These are phyloP conservation scores for Pardalotus punctatus DNA, from an alignment of 2,113 vertebrate genomes.

Conservation along the genomic window DNA sequence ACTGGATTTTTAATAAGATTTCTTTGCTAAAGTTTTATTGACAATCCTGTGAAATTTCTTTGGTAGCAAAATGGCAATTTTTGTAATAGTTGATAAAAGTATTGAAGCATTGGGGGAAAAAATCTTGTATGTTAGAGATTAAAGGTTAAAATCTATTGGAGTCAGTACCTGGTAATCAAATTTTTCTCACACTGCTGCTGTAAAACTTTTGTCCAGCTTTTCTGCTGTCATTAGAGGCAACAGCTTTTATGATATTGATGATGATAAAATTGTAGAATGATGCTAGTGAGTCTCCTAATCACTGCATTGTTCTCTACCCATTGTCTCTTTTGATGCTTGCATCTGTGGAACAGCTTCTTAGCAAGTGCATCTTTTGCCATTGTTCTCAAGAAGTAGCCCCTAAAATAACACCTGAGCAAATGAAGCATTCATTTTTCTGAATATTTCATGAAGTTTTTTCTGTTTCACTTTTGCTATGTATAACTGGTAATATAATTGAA, in stretches of 20 bases:
- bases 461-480: conserved; percentile 39
- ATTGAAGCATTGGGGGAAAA: not conserved
- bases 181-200: not conserved
- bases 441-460: not conserved
- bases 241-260: not conserved
- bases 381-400: conserved; percentile 16
- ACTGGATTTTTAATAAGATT: not conserved
- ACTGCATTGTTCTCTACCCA: not conserved
- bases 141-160: not conserved
- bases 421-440: not conserved
- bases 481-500: not conserved
- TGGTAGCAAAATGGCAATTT: not conserved
- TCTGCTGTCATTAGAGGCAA: not conserved
- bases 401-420: not conserved
- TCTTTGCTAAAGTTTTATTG: not conserved
- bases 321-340: not conserved
- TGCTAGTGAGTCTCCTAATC: not conserved
- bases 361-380: conserved; percentile 14
- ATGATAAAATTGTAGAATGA: not conserved
- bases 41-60: not conserved
- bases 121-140: not conserved
- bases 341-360: not conserved
- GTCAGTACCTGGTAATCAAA: not conserved
- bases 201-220: not conserved
- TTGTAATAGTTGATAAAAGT: not conserved